Evolutionary conservation across 2,113 vertebrate genomes (phyloP).

Genomic region (Saguinus midas): DNA sequence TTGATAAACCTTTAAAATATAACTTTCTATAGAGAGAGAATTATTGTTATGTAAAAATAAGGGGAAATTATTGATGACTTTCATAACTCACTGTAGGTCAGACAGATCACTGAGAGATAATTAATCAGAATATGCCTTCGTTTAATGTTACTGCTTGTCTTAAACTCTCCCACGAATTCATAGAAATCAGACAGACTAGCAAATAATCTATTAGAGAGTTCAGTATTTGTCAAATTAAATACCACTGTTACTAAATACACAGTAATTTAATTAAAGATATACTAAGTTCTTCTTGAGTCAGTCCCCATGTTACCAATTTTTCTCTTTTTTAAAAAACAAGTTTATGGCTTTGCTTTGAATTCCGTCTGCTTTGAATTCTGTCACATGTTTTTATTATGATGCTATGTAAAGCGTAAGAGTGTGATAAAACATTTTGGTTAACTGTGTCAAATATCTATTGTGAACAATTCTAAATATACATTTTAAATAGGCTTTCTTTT

Average conservation of each 20-base stretch:
- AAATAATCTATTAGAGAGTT: slow-evolving; percentile 35
- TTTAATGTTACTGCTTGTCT: neutral
- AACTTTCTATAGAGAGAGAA: slow-evolving; percentile 47
- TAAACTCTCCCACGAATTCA: slow-evolving; percentile 35
- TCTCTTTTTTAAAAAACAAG: neutral
- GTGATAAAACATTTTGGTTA: neutral
- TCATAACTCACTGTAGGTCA: slow-evolving; percentile 3
- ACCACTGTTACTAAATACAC: slow-evolving; percentile 28
- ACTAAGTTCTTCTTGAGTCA: neutral
- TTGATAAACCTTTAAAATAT: slow-evolving; percentile 51
- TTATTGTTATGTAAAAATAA: slow-evolving; percentile 62
- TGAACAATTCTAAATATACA: neutral
- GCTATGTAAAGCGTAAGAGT: neutral
- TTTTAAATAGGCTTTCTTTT: slow-evolving; percentile 42
- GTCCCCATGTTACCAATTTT: neutral
- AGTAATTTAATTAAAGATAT: slow-evolving; percentile 45
- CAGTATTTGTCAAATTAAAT: slow-evolving; percentile 54
- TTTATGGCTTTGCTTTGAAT: neutral
- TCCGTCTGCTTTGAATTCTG: neutral
- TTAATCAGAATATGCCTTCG: slow-evolving; percentile 36
- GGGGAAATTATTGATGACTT: slow-evolving; percentile 41
- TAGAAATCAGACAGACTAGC: slow-evolving; percentile 24
- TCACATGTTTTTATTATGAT: neutral
- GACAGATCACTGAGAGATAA: slow-evolving; percentile 40
- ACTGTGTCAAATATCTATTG: slow-evolving; percentile 15